Evolutionary conservation across 2,797 vertebrate species (phyloP).

Genomic region (Phoebastria nigripes): DNA sequence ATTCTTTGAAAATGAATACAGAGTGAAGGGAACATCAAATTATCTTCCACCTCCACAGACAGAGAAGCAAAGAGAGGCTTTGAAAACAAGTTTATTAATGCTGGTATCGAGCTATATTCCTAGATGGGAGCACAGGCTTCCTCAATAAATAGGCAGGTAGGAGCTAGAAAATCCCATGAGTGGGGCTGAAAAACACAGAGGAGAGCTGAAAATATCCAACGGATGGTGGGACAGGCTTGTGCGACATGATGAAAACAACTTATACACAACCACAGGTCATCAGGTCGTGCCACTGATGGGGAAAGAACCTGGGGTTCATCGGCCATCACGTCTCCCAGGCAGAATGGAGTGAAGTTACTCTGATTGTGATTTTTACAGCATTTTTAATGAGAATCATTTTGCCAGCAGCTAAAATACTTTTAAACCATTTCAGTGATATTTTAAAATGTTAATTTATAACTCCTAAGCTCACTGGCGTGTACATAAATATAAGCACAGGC

Average conservation of each 20-base stretch:
- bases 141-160: neutral
- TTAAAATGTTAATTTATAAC: neutral
- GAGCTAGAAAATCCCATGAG: neutral
- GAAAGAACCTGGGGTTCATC: neutral
- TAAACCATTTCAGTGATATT: neutral
- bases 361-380: neutral
- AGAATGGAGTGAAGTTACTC: neutral
- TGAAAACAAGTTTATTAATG: neutral
- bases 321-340: fast-evolving
- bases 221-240: neutral
- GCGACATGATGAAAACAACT: neutral
- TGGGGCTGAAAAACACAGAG: neutral
- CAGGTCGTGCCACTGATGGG: neutral
- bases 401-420: neutral
- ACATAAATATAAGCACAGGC: neutral
- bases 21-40: neutral
- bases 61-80: neutral
- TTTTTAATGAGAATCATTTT: neutral
- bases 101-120: neutral
- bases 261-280: neutral
- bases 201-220: neutral
- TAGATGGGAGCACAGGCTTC: neutral
- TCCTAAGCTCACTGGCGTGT: neutral
- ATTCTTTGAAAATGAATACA: neutral
- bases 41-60: neutral